Conservation (phyloP, 2,797 vertebrate species). For the Centropyge bicolor region DNA sequence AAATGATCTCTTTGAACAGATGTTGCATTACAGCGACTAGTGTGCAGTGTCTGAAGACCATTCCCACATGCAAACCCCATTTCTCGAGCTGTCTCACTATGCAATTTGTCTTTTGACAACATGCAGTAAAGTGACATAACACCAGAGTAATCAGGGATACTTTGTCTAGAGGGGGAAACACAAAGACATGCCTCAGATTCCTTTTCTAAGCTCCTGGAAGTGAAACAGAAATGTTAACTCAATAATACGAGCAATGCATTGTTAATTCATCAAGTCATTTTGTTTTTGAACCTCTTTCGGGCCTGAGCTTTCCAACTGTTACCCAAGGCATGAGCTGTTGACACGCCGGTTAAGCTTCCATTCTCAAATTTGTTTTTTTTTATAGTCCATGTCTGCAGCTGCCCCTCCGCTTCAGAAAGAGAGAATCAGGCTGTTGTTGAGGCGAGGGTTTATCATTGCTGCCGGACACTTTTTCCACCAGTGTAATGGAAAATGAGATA, state of each 20-base stretch:
- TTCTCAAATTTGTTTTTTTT: slow-evolving; percentile 82
- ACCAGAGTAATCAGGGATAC: slow-evolving; percentile 80
- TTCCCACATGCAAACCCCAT: slow-evolving; percentile 77
- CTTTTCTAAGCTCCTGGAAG: slow-evolving; percentile 76
- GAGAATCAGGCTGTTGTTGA: slow-evolving; percentile 78
- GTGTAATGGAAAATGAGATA: slow-evolving; percentile 70
- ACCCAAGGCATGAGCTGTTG: slow-evolving; percentile 75
- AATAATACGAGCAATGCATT: slow-evolving; percentile 69
- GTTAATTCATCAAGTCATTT: slow-evolving; percentile 76
- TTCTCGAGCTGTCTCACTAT: slow-evolving; percentile 69
- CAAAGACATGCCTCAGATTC: slow-evolving; percentile 80
- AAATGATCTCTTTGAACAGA: slow-evolving; percentile 79
- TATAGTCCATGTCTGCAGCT: slow-evolving; percentile 86
- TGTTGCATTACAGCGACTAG: slow-evolving; percentile 73
- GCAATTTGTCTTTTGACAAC: slow-evolving; percentile 78
- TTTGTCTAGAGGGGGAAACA: slow-evolving; percentile 80
- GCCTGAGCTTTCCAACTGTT: slow-evolving; percentile 78
- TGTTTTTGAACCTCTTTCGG: slow-evolving; percentile 69
- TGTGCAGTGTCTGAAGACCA: slow-evolving; percentile 58
- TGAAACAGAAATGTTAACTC: slow-evolving; percentile 78
- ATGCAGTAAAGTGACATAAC: slow-evolving; percentile 77
- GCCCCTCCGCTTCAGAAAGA: slow-evolving; percentile 80
- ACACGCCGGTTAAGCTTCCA: slow-evolving; percentile 77
- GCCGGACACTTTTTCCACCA: slow-evolving; percentile 69
- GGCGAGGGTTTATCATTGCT: slow-evolving; percentile 67